Evolutionary conservation across 1,140 invertebrate species (phyloP).

Genomic region (Aphaenogaster ashmeadi): DNA sequence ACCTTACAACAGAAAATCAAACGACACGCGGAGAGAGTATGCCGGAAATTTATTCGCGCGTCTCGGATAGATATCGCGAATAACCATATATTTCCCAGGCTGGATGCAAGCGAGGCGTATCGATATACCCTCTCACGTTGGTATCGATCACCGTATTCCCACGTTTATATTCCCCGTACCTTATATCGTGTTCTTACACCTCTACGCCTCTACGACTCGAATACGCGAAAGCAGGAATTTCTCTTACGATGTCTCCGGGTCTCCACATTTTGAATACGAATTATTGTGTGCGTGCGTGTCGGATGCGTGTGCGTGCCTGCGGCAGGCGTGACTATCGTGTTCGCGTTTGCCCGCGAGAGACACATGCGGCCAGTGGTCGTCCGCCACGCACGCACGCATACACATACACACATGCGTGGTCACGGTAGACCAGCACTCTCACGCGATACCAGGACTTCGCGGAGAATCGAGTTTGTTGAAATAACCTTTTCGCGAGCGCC

Average conservation of each 20-base stretch:
- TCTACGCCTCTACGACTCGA: background rate
- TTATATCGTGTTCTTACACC: background rate
- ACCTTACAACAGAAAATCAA: slow-evolving; percentile 10
- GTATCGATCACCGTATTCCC: slow-evolving; percentile 39
- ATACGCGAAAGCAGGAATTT: slow-evolving; percentile 10
- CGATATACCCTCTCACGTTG: slow-evolving; percentile 17
- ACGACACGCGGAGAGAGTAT: background rate
- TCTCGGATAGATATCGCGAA: slow-evolving; percentile 41
- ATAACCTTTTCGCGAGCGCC: slow-evolving; percentile 45
- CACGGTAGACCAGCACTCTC: slow-evolving; percentile 54
- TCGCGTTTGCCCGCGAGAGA: slow-evolving; percentile 64
- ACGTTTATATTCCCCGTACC: slow-evolving; percentile 32
- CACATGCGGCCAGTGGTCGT: slow-evolving; percentile 63
- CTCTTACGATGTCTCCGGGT: background rate
- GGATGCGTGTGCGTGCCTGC: slow-evolving; percentile 42
- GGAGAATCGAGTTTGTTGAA: slow-evolving; percentile 60
- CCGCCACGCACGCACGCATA: slow-evolving; percentile 49
- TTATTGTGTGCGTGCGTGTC: background rate
- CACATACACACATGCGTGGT: slow-evolving; percentile 30
- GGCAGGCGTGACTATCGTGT: slow-evolving; percentile 58
- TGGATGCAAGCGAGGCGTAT: slow-evolving; percentile 18
- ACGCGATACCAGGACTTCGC: slow-evolving; percentile 42
- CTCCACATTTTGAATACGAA: slow-evolving; percentile 13
- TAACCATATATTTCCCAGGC: slow-evolving; percentile 27
- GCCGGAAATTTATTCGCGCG: slow-evolving; percentile 36